Percentiles rank a stretch among this genome's conserved stretches.
Evolutionary conservation across 2,888 invertebrate species (phyloP).

Genomic region (Coenonympha arcania): DNA sequence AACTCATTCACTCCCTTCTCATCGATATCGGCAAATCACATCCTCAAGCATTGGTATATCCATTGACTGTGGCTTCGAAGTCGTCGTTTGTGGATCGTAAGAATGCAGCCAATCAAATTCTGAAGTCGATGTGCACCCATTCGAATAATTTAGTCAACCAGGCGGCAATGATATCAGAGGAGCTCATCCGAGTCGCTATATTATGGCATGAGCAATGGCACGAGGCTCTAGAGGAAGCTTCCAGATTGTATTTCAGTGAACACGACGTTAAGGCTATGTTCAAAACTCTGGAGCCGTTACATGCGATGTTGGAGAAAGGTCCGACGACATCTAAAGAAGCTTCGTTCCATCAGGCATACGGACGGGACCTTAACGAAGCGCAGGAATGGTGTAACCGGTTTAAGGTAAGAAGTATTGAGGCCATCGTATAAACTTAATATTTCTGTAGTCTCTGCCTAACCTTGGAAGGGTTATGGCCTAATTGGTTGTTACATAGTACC

Average conservation of each 20-base stretch:
- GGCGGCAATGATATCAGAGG: slow-evolving; percentile 96
- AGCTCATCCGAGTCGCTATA: slow-evolving; percentile 97
- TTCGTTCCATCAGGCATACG: slow-evolving; percentile 97
- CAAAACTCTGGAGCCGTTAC: slow-evolving; percentile 93
- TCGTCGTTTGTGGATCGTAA: slow-evolving; percentile 88
- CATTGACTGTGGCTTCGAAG: slow-evolving; percentile 97
- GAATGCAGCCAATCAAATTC: slow-evolving; percentile 93
- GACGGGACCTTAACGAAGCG: slow-evolving; percentile 93
- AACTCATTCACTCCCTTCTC: slow-evolving; percentile 92
- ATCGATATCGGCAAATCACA: slow-evolving; percentile 98
- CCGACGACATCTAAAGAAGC: slow-evolving; percentile 97
- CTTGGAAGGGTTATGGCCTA: no score
- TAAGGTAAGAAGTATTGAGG: slow-evolving; percentile 65
- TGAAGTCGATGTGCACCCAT: slow-evolving; percentile 96
- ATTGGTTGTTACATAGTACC: no score
- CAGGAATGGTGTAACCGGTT: slow-evolving; percentile 96
- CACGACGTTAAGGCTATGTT: slow-evolving; percentile 97
- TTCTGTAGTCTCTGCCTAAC: no score
- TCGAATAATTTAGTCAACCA: slow-evolving; percentile 93
- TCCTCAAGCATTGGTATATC: slow-evolving; percentile 98
- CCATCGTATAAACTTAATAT: no score
- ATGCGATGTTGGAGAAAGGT: slow-evolving; percentile 93
- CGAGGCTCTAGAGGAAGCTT: slow-evolving; percentile 96
- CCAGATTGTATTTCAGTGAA: slow-evolving; percentile 94
- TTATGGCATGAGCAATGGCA: slow-evolving; percentile 99